These are phyloP conservation scores for Podargus strigoides DNA, from an alignment of 2,797 vertebrate species.

Conservation along the genomic window DNA sequence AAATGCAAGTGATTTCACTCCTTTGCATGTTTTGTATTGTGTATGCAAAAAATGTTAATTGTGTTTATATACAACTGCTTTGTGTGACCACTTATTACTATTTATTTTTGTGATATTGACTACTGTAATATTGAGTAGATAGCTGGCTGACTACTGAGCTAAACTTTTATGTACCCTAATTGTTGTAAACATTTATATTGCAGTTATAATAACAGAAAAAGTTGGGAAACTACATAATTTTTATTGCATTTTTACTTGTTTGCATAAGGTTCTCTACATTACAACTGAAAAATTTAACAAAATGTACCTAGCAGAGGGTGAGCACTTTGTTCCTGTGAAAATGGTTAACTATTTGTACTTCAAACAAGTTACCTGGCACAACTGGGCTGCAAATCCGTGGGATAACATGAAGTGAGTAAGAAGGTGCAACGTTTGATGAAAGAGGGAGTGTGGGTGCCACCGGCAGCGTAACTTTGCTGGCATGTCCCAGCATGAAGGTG, in stretches of 20 bases:
- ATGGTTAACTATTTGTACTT: neutral
- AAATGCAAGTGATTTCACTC: neutral
- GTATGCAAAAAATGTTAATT: neutral
- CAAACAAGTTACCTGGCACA: neutral
- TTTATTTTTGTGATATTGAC: neutral
- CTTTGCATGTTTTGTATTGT: neutral
- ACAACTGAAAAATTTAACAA: neutral
- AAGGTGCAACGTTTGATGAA: neutral
- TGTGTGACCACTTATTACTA: neutral
- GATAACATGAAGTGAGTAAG: accelerated
- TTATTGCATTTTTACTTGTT: neutral
- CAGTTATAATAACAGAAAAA: neutral
- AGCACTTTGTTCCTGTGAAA: neutral
- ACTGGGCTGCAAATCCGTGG: accelerated
- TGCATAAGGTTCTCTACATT: neutral
- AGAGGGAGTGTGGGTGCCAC: accelerated
- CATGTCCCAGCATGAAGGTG: accelerated
- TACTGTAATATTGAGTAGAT: neutral
- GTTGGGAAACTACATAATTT: neutral
- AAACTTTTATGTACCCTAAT: neutral
- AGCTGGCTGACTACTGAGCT: neutral
- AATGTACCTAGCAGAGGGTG: neutral
- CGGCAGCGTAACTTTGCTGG: accelerated
- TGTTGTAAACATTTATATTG: neutral
- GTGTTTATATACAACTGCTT: neutral